Evolutionary conservation across 2,113 vertebrate genomes (phyloP).

Genomic region (Centropus bengalensis): DNA sequence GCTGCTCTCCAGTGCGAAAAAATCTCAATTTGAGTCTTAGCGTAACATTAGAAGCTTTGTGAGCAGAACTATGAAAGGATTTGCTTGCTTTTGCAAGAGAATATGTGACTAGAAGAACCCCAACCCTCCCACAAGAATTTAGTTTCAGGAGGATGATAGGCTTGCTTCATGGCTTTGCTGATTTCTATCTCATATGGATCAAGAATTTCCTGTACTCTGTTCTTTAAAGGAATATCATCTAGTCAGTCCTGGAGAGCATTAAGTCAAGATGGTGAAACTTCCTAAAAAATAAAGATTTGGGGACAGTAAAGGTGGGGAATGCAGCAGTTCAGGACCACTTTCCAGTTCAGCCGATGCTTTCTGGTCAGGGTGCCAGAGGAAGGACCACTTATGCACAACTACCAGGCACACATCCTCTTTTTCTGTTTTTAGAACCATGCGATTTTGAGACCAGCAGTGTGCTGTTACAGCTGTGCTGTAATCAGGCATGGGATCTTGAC

Average conservation of each 20-base stretch:
- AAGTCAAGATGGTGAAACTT: neutral
- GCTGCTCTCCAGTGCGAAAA: neutral
- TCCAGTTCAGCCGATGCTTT: neutral
- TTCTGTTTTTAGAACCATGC: neutral
- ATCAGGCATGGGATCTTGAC: neutral
- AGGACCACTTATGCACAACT: rapidly evolving
- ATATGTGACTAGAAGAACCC: neutral
- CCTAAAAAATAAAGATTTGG: neutral
- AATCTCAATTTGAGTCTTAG: neutral
- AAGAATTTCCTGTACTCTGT: neutral
- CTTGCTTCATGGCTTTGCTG: neutral
- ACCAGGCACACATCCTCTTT: neutral
- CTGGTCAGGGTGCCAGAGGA: neutral
- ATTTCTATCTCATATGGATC: neutral
- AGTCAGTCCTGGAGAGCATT: neutral
- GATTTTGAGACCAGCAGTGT: neutral
- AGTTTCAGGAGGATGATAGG: neutral
- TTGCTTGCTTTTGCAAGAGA: neutral
- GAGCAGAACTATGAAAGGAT: neutral
- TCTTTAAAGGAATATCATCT: neutral
- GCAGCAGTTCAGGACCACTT: neutral
- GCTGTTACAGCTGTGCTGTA: neutral
- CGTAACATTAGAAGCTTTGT: neutral
- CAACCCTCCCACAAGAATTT: neutral
- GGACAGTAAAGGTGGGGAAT: neutral